These are phyloP conservation scores for Reticulitermes speratus DNA, from an alignment of 1,140 invertebrate genomes.

Conservation along the genomic window DNA sequence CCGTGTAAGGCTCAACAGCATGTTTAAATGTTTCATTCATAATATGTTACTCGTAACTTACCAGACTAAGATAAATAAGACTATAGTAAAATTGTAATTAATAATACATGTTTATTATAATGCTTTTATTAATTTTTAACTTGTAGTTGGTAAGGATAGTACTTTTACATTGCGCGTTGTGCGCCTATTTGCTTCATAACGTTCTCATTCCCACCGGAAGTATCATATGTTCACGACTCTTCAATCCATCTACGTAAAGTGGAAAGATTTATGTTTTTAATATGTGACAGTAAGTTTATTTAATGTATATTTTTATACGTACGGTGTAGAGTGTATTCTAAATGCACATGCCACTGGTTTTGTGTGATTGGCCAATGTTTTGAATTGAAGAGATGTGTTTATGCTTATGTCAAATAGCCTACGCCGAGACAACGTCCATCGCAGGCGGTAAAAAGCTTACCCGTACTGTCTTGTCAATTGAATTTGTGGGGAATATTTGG, in stretches of 20 bases:
- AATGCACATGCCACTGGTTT: not conserved
- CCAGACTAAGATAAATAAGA: no score
- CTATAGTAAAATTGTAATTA: no score
- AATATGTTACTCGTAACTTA: not conserved
- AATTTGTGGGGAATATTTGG: not conserved
- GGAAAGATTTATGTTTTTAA: conserved; percentile 9
- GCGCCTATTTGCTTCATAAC: not conserved
- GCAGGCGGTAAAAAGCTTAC: not conserved
- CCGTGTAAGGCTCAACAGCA: not conserved
- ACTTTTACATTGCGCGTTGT: no score
- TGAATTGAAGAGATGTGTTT: not conserved
- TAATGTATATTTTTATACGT: not conserved
- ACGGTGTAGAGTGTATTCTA: not conserved
- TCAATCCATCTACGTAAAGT: conserved; percentile 9
- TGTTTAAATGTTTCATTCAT: not conserved
- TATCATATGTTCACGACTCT: conserved; percentile 12
- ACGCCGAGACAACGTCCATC: not conserved
- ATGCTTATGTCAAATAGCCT: conserved; percentile 1
- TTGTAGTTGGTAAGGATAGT: no score
- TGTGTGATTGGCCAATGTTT: not conserved
- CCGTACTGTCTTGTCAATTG: not conserved
- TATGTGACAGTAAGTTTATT: conserved; percentile 17
- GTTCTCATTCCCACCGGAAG: not conserved
- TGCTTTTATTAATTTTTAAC: no score
- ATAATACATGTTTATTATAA: no score